A percentile compares a stretch with the other conserved stretches of the same genome.
These are phyloP conservation scores for Coelopa pilipes DNA, from an alignment of 2,888 invertebrate species.

Conservation along the genomic window DNA sequence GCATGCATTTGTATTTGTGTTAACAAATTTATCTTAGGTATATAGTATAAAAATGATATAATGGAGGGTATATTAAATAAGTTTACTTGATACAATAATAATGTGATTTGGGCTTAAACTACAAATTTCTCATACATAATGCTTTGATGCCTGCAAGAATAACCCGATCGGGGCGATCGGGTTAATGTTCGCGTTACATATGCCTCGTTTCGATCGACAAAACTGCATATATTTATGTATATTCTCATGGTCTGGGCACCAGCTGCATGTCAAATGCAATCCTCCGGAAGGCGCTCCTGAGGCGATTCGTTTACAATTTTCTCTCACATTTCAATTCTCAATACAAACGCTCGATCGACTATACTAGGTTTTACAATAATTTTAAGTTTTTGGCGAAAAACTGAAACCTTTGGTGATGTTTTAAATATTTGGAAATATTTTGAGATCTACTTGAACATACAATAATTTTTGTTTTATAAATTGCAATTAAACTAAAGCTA, in stretches of 20 bases:
- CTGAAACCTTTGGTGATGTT: too few relatives aligned
- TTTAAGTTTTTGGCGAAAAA: neutral
- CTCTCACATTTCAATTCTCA: conserved; percentile 35
- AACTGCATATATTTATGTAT: neutral
- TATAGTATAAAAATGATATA: conserved; percentile 11
- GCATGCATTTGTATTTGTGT: conserved; percentile 35
- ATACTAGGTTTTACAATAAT: neutral
- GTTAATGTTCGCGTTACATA: neutral
- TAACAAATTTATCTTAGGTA: conserved; percentile 31
- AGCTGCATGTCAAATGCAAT: too few relatives aligned
- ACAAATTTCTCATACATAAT: conserved; percentile 4
- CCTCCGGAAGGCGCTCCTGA: too few relatives aligned
- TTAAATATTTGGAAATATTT: conserved; percentile 10
- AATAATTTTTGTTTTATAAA: conserved; percentile 21
- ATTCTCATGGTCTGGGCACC: too few relatives aligned
- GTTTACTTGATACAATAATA: conserved; percentile 14
- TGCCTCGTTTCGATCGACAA: conserved; percentile 22
- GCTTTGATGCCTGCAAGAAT: neutral
- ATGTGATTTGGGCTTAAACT: conserved; percentile 16
- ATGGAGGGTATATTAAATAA: neutral
- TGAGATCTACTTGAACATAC: neutral
- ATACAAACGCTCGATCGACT: conserved; percentile 15
- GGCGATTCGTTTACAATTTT: conserved; percentile 40
- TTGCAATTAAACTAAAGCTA: conserved; percentile 8
- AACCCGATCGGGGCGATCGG: neutral